Evolutionary conservation across 2,797 vertebrate genomes (phyloP).

Genomic region (Syndactyla subalaris): DNA sequence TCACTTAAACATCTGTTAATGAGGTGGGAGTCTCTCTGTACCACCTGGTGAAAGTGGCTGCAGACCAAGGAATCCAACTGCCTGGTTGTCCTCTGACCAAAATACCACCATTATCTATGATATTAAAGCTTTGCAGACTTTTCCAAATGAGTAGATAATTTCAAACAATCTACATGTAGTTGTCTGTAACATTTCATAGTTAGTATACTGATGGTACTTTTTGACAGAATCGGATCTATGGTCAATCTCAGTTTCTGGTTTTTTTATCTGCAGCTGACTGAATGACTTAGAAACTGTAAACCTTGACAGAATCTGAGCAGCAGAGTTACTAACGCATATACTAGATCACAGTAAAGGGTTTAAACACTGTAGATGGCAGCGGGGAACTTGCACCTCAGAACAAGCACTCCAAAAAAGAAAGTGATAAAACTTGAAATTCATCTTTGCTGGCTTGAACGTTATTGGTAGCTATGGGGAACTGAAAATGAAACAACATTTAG

Average conservation of each 20-base stretch:
- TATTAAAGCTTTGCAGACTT: not conserved
- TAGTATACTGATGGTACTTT: not conserved
- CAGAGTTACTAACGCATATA: not conserved
- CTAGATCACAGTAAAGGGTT: not conserved
- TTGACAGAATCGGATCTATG: not conserved
- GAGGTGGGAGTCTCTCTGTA: not conserved
- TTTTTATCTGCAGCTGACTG: not conserved
- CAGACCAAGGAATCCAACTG: not conserved
- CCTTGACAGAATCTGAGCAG: not conserved
- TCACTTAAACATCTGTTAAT: not conserved
- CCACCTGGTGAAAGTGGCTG: not conserved
- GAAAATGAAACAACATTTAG: not conserved
- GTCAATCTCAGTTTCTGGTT: not conserved
- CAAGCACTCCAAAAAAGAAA: not conserved
- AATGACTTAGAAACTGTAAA: not conserved
- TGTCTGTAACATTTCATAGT: not conserved
- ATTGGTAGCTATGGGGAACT: fast-evolving
- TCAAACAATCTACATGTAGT: not conserved
- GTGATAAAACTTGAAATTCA: not conserved
- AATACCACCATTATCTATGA: not conserved
- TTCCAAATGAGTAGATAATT: not conserved
- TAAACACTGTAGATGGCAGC: not conserved
- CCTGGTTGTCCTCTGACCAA: not conserved
- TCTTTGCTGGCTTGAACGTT: not conserved
- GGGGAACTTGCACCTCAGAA: not conserved